A percentile compares a stretch with the other conserved stretches of the same genome.
Conservation (phyloP, 2,113 vertebrate genomes). For the Calonectris borealis region DNA sequence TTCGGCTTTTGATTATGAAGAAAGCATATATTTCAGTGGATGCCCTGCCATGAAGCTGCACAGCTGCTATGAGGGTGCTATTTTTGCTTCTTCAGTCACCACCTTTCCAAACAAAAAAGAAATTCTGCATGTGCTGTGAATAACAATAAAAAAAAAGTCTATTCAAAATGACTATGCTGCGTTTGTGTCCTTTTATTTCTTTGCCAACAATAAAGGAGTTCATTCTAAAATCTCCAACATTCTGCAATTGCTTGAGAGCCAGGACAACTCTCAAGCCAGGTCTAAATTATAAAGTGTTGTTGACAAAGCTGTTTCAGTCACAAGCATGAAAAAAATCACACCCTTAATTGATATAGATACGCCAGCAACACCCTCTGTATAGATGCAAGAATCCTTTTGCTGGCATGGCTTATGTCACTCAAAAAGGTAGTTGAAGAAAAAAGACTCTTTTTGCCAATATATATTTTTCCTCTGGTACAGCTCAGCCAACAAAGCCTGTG, state of each 20-base stretch:
- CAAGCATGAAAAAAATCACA: conserved; percentile 57
- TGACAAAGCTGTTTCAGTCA: conserved; percentile 51
- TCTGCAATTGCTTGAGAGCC: conserved; percentile 29
- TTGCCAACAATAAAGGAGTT: conserved; percentile 23
- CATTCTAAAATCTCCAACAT: conserved; percentile 15
- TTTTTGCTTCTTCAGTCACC: conserved; percentile 37
- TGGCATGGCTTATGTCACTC: conserved; percentile 35
- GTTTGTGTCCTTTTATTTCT: conserved; percentile 1
- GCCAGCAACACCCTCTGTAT: conserved; percentile 45
- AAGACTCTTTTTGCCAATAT: not conserved
- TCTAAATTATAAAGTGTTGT: conserved; percentile 64
- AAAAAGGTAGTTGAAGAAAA: conserved; percentile 21
- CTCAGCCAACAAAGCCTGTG: not conserved
- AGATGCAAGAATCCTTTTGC: conserved; percentile 36
- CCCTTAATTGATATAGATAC: conserved; percentile 58
- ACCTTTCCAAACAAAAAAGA: conserved; percentile 28
- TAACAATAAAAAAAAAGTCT: conserved; percentile 15
- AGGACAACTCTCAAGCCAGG: conserved; percentile 52
- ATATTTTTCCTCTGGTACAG: not conserved
- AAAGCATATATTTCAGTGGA: not conserved
- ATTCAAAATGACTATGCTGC: not conserved
- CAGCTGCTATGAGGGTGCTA: not conserved
- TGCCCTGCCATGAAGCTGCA: conserved; percentile 3
- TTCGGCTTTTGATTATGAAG: not conserved
- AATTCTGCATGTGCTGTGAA: not conserved